Evolutionary conservation across 1,140 invertebrate genomes (phyloP).

Genomic region (Drosophila fuyamai): DNA sequence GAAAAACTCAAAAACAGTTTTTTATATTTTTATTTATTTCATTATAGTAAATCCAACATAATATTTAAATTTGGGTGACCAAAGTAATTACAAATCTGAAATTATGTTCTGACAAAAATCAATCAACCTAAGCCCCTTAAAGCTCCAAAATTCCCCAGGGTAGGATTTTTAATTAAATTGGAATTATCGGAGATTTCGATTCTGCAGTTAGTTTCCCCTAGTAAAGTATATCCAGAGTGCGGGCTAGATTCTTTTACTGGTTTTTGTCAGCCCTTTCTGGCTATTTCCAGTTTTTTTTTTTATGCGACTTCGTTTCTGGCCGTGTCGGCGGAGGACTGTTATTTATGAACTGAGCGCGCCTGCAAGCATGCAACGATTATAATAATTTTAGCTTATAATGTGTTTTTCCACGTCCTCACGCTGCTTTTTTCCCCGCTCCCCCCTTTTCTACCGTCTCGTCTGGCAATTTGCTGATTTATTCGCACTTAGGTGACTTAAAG

Average conservation of each 20-base stretch:
- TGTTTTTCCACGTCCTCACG: constrained; percentile 48
- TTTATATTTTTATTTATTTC: too few species aligned
- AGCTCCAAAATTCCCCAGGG: too few species aligned
- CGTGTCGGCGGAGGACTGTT: constrained; percentile 16
- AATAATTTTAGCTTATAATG: constrained; percentile 76
- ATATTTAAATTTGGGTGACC: too few species aligned
- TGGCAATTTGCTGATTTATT: constrained; percentile 73
- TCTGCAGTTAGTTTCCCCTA: not conserved
- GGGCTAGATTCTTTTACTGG: not conserved
- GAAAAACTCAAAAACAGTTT: too few species aligned
- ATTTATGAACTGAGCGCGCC: constrained; percentile 69
- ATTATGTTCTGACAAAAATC: too few species aligned
- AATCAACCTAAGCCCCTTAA: too few species aligned
- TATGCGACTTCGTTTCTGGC: constrained; percentile 40
- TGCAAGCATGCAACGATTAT: constrained; percentile 72
- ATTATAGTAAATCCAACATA: too few species aligned
- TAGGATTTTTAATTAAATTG: too few species aligned
- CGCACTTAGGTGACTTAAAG: constrained; percentile 72
- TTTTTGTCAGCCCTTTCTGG: constrained; percentile 6
- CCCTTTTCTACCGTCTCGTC: constrained; percentile 3
- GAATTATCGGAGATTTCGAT: too few species aligned
- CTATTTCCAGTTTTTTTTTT: constrained; percentile 31
- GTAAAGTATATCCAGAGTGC: not conserved
- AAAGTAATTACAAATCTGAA: too few species aligned
- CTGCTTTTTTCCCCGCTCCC: not conserved